A percentile compares a stretch with the other conserved stretches of the same genome.
Evolutionary conservation across 2,888 invertebrate genomes (phyloP).

Genomic region (Lasioglossum leucozonium): DNA sequence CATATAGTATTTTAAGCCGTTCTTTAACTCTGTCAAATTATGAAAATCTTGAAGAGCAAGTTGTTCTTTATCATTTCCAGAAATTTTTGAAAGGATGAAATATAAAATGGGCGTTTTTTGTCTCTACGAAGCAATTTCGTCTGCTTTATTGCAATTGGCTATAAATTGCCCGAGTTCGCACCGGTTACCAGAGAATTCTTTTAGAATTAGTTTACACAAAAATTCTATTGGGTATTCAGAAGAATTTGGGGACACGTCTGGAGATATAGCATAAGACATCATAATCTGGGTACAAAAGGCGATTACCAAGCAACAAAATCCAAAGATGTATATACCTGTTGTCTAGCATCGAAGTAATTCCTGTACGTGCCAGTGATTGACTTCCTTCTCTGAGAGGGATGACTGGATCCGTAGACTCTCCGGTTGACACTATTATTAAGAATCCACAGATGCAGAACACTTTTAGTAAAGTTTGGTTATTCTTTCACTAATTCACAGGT

Average conservation of each 20-base stretch:
- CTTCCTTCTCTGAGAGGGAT: too few species aligned
- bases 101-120: constrained; percentile 25
- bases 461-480: too few species aligned
- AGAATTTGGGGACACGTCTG: not conserved
- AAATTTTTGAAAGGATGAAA: constrained; percentile 32
- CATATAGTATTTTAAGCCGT: constrained; percentile 7
- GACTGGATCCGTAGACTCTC: too few species aligned
- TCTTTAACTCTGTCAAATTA: constrained; percentile 22
- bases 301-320: too few species aligned
- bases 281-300: too few species aligned
- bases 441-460: too few species aligned
- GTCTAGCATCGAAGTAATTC: too few species aligned
- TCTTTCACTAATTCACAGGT: too few species aligned
- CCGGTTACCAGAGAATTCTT: constrained; percentile 4
- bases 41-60: constrained; percentile 12
- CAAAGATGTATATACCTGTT: too few species aligned
- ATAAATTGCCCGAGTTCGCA: constrained; percentile 30
- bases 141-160: constrained; percentile 39
- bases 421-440: too few species aligned
- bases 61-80: constrained; percentile 26
- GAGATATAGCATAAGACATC: not conserved
- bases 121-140: not conserved
- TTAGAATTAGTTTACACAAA: not conserved
- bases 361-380: too few species aligned
- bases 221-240: not conserved